Percentiles rank a stretch among this genome's conserved stretches.
phyloP scores from a whole-genome alignment of 2,797 vertebrate genomes.

The Liparis tanakae region DNA sequence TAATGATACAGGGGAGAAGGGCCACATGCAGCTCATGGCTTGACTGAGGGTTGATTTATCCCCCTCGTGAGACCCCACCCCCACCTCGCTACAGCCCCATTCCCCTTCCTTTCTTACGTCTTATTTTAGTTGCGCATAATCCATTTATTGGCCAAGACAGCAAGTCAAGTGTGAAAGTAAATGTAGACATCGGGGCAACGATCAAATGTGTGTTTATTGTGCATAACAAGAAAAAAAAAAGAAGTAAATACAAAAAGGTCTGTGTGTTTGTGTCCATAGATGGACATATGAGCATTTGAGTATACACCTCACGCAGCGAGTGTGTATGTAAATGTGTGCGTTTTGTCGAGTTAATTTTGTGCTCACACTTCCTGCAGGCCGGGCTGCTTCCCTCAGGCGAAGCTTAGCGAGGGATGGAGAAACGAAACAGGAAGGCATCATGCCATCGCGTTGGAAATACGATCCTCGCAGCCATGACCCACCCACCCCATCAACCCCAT shows the following conservation, averaged over 20 bases:
- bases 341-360: constrained; percentile 45
- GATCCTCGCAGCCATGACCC: constrained; percentile 39
- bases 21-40: constrained; percentile 42
- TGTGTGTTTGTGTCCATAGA: constrained; percentile 14
- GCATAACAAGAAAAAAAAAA: constrained; percentile 9
- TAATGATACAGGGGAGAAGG: constrained; percentile 30
- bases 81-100: constrained; percentile 28
- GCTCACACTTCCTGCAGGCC: constrained; percentile 29
- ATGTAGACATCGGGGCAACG: constrained; percentile 17
- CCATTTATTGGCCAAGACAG: constrained; percentile 62
- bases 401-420: constrained; percentile 43
- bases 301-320: constrained; percentile 14
- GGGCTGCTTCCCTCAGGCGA: constrained; percentile 42
- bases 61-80: constrained; percentile 41
- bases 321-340: constrained; percentile 35
- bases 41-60: constrained; percentile 58
- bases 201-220: constrained; percentile 38
- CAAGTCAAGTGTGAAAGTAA: constrained; percentile 59
- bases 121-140: constrained; percentile 65
- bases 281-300: constrained; percentile 10
- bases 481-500: neutral
- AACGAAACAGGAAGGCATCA: constrained; percentile 38
- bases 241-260: neutral
- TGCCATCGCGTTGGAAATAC: constrained; percentile 46
- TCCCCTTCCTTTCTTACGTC: constrained; percentile 25